phyloP scores from a whole-genome alignment of 2,888 invertebrate species.

The Ceriagrion tenellum region DNA sequence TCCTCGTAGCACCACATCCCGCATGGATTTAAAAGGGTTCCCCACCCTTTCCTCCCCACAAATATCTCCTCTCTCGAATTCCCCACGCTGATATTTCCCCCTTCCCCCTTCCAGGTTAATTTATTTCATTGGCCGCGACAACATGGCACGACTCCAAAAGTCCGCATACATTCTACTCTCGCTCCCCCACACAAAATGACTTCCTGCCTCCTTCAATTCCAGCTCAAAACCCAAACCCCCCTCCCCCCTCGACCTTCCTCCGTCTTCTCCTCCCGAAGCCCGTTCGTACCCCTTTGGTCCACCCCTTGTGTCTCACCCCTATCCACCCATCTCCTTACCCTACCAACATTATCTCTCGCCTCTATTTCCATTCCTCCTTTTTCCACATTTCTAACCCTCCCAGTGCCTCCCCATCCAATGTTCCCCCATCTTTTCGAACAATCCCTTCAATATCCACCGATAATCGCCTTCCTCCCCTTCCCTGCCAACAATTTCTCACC shows the following conservation, averaged over 20 bases:
- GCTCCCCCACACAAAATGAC: conserved; percentile 6
- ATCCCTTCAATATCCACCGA: conserved; percentile 26
- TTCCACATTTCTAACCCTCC: neutral
- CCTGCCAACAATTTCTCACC: neutral
- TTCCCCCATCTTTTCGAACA: neutral
- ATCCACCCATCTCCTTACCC: neutral
- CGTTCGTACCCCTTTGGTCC: neutral
- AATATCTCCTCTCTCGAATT: neutral
- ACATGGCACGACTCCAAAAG: conserved; percentile 64
- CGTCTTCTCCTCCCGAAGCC: neutral
- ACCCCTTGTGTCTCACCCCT: neutral
- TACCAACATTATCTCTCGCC: neutral
- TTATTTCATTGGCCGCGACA: conserved; percentile 68
- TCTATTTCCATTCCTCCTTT: neutral
- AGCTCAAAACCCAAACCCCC: neutral
- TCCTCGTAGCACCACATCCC: neutral
- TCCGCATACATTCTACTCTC: conserved; percentile 57
- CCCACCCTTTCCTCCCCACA: neutral
- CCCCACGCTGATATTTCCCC: neutral
- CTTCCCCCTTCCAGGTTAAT: conserved; percentile 28
- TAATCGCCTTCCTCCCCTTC: conserved; percentile 5
- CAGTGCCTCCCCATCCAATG: neutral
- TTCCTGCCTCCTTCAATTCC: conserved; percentile 61
- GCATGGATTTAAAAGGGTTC: neutral
- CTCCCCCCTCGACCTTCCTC: neutral